phyloP scores from a whole-genome alignment of 2,797 vertebrate species.

The Phrynocephalus forsythii region DNA sequence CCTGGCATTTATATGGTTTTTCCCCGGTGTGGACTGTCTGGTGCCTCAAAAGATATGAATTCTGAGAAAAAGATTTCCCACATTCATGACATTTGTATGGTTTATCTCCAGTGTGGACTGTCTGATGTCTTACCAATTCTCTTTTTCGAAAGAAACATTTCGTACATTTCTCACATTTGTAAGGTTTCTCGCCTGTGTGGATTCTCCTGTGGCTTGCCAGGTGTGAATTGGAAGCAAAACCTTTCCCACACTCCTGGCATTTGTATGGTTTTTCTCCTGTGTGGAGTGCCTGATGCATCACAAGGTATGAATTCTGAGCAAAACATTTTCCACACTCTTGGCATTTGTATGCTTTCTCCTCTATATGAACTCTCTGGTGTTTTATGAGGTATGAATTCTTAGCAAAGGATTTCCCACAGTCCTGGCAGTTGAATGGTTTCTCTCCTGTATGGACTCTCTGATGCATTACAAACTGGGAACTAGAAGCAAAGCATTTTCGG shows the following conservation, averaged over 20 bases:
- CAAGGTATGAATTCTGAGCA: constrained; percentile 37
- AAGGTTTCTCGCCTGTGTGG: no score
- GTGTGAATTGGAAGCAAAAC: constrained; percentile 36
- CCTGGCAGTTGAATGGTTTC: constrained; percentile 10
- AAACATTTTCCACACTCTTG: constrained; percentile 46
- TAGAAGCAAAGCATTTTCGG: background rate
- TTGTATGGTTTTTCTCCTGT: constrained; percentile 48
- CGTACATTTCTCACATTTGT: no score
- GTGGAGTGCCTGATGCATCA: constrained; percentile 52
- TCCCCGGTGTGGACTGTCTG: constrained; percentile 59
- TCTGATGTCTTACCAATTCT: no score
- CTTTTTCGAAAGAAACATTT: no score
- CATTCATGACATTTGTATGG: no score
- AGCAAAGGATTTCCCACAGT: constrained; percentile 22
- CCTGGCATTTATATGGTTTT: constrained; percentile 46
- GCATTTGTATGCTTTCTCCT: constrained; percentile 37
- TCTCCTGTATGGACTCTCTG: constrained; percentile 23
- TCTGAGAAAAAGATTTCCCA: no score
- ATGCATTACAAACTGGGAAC: background rate
- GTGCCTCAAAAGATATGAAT: constrained; percentile 48
- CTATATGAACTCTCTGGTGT: constrained; percentile 19
- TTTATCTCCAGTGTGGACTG: no score
- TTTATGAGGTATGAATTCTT: constrained; percentile 40
- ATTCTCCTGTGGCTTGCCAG: constrained; percentile 30
- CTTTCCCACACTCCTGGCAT: constrained; percentile 40